Evolutionary conservation across 2,113 vertebrate species (phyloP).

Genomic region (Verasper variegatus): DNA sequence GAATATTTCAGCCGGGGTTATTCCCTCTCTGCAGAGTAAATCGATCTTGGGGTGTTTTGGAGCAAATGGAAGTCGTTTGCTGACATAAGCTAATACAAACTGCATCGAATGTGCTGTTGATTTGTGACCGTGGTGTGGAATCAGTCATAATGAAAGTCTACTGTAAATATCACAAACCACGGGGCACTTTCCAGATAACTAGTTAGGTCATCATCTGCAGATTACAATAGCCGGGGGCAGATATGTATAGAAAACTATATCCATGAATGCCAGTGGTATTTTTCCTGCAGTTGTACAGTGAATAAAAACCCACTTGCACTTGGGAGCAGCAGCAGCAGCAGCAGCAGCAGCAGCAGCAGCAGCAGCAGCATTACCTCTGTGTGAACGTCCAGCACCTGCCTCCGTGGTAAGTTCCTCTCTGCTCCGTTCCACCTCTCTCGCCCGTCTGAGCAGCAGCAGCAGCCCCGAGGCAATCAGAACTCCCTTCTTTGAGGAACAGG

Average conservation of each 20-base stretch:
- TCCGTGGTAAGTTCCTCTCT: constrained; percentile 16
- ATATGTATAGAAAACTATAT: constrained; percentile 12
- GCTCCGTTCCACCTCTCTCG: constrained; percentile 18
- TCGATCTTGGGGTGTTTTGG: constrained; percentile 55
- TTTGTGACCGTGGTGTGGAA: constrained; percentile 48
- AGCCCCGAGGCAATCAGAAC: constrained; percentile 11
- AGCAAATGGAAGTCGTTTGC: constrained; percentile 60
- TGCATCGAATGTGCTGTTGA: constrained; percentile 50
- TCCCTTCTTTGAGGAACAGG: constrained; percentile 9
- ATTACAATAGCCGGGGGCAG: constrained; percentile 24
- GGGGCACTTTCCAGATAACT: constrained; percentile 22
- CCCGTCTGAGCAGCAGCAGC: constrained; percentile 13
- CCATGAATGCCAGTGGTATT: constrained; percentile 9
- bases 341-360: no score
- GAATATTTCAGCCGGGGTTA: constrained; percentile 62
- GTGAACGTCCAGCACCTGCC: constrained; percentile 7
- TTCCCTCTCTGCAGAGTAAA: constrained; percentile 56
- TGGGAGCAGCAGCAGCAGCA: not conserved
- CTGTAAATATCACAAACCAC: constrained; percentile 43
- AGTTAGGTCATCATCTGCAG: constrained; percentile 29
- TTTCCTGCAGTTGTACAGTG: not conserved
- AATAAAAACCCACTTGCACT: not conserved
- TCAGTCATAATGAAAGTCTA: constrained; percentile 43
- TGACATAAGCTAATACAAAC: constrained; percentile 63
- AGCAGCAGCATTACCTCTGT: constrained; percentile 4